These are phyloP conservation scores for Saxicola maurus DNA, from an alignment of 2,797 vertebrate genomes.

Conservation along the genomic window DNA sequence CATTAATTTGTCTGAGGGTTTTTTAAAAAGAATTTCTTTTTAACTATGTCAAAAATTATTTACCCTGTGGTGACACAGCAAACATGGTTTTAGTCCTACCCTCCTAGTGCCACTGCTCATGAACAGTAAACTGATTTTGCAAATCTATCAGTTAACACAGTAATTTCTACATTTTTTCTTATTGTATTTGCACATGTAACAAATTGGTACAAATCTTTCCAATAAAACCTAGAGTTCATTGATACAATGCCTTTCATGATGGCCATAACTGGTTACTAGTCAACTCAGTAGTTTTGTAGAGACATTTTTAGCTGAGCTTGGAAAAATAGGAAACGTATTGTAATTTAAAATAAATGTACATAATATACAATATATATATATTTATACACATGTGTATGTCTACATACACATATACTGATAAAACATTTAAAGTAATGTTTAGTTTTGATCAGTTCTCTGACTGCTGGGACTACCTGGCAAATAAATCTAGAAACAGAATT, in stretches of 20 bases:
- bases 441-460: slow-evolving; percentile 66
- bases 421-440: slow-evolving; percentile 66
- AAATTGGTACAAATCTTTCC: slow-evolving; percentile 15
- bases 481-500: slow-evolving; percentile 64
- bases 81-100: background rate
- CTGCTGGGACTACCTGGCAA: slow-evolving; percentile 63
- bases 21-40: background rate
- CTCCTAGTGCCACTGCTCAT: background rate
- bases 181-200: background rate
- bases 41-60: background rate
- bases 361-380: slow-evolving; percentile 76
- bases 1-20: background rate
- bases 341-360: slow-evolving; percentile 78
- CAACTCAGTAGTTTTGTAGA: slow-evolving; percentile 52
- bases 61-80: background rate
- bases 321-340: slow-evolving; percentile 74
- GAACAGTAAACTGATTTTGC: background rate
- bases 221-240: background rate
- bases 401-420: slow-evolving; percentile 66
- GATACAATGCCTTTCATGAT: slow-evolving; percentile 16
- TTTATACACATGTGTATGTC: slow-evolving; percentile 69
- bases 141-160: background rate
- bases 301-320: slow-evolving; percentile 66
- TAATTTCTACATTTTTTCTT: background rate
- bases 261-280: background rate